Base-by-base conservation (phyloP, 2,797 vertebrate species). In the Sebastes alutus region DNA sequence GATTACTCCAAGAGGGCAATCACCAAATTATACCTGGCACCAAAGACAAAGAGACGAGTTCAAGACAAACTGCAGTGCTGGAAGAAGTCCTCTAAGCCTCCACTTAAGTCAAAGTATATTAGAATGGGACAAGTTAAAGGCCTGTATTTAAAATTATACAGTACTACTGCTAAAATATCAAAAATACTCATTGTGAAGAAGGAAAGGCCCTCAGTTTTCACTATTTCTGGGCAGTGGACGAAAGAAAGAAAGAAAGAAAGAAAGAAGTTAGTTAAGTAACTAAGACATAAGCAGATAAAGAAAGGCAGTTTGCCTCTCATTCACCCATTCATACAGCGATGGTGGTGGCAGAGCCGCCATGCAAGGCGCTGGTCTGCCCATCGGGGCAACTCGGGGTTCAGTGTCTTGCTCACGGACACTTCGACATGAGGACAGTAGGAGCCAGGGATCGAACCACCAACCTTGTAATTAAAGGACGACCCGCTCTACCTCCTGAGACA, bases 1-100 rank as follows among this genome's bases (percentile, higher is more conserved):
- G 68, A 87, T 80, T 67, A 54, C 62, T 87, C 73, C 75, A 88
- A 79, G 80, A 89, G 82, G 82, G 86, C 83, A 89, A 88, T 85
- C 81, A 82, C 58, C 27, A 71, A 87, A 84, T 87, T 90, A 81
- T 32, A 88, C 42, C 86, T 81, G 87, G 84, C 86, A 88, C 63
- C 62, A 67, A 55, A 76, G 58, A 84, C 67, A 72, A 64, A 64
- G 55, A 78, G 75, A 56, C 23, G 75, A 86, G 78, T 27, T 88
- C 67, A 65, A 67, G 32, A 66, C 72, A 68, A 82, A 80, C 62
- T 29, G 18, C 54, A 72, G 69, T 22, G 7, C 49, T 30, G 68
- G 59, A 81, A 23, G 23, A 83, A 56, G 35, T 60, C 69, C 35
- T 72, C 8, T 58, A 7, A 74, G 32, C 11, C 11, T 12, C 5